These are phyloP conservation scores for Umimayanthus kanabou DNA, from an alignment of 92 coral and sea anemone genomes.

Conservation along the genomic window DNA sequence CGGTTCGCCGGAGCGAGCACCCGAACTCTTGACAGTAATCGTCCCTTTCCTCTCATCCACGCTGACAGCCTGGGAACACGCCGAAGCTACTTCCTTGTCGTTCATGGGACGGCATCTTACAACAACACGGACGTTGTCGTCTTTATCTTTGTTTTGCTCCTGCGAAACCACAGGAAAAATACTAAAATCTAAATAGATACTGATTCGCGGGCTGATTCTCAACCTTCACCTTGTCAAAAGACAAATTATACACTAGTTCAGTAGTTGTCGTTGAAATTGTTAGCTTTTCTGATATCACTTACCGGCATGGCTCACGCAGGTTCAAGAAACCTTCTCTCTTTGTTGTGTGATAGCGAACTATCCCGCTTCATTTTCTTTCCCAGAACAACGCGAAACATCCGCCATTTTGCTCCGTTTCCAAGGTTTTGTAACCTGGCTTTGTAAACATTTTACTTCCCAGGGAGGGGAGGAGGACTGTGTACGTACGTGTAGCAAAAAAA, in stretches of 20 bases:
- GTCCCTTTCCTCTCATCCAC: slow-evolving; percentile 91
- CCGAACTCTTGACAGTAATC: slow-evolving; percentile 72
- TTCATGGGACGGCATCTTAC: slow-evolving; percentile 99
- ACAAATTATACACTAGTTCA: not conserved
- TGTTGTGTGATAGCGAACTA: not conserved
- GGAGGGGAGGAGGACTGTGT: not conserved
- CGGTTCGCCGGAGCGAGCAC: slow-evolving; percentile 80
- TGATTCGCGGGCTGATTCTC: too few relatives aligned
- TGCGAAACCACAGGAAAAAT: not conserved
- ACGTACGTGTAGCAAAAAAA: too few relatives aligned
- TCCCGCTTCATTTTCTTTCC: not conserved
- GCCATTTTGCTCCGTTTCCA: slow-evolving; percentile 46
- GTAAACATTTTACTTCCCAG: not conserved
- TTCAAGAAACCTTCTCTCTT: not conserved
- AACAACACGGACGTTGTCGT: slow-evolving; percentile 97
- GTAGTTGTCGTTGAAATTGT: not conserved
- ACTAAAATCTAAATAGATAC: too few relatives aligned
- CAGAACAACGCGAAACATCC: not conserved
- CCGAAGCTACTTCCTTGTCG: slow-evolving; percentile 80
- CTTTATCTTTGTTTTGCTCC: slow-evolving; percentile 65
- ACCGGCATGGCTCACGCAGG: slow-evolving; percentile 32
- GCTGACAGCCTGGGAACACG: slow-evolving; percentile 76
- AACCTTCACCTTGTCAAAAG: slow-evolving; percentile 2
- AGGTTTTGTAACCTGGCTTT: slow-evolving; percentile 39
- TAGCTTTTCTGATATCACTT: not conserved